Base-by-base conservation (phyloP, 1,140 invertebrate genomes). In the Teleopsis dalmanni region DNA sequence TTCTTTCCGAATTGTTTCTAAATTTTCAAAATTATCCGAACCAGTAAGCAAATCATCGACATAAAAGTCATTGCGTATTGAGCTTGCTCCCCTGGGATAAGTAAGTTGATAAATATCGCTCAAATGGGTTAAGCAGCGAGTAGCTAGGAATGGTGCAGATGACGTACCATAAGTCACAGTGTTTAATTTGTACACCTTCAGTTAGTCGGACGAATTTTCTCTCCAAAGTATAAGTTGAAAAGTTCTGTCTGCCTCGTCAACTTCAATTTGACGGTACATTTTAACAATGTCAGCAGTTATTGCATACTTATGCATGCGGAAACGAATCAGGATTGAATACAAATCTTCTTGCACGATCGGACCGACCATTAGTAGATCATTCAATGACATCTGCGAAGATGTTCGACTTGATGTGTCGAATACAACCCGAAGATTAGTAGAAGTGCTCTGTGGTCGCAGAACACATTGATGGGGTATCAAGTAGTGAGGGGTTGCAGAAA, bases 141-240 rank as follows among this genome's bases (percentile, higher is more conserved):
- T 50, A 4, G 67, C 66, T 11, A 66, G 40, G 47, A 54, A 73
- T n/a, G 70, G 57, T 8, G 65, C 63, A 26, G 57, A 52, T 5
- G 55, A 36, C 10, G 58, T 62, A 0, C 73, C 73, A 50, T 64
- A 62, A 0, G 63, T 67, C 0, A 66, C 58, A 3, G 60, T 65
- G 4, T 42, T 46, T 18, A 57, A 38, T 4, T 35, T 29, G 40
- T 41, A 51, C 9, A 23, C 19, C 23, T 51, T 34, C 7, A 64
- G n/a, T n/a, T 56, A 48, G 7, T 60, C 25, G 13, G 16, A 18
- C 10, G 35, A 34, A 13, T 51, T 40, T 37, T 59, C 19, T 27
- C 64, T 49, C 64, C 71, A 73, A 1, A 74, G 18, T 25, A 74
- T 65, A 13, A 57, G 40, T 57, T 74, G 71, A 41, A 59, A 63